Conservation (phyloP, 2,797 vertebrate species). For the Fistularia tabacaria region DNA sequence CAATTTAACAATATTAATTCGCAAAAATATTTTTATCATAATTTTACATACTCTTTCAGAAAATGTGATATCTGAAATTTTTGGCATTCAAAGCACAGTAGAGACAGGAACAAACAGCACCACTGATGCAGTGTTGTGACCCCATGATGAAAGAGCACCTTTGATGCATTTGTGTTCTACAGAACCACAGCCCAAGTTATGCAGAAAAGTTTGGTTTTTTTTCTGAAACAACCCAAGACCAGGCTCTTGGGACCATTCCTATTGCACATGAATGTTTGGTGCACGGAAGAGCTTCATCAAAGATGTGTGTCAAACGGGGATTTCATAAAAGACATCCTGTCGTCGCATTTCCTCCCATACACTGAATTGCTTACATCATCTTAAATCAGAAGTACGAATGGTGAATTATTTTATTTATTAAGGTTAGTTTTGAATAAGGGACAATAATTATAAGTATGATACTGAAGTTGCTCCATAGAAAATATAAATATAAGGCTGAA, state of each 20-base stretch:
- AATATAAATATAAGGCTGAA: no score
- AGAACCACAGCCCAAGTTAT: constrained; percentile 40
- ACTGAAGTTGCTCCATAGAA: no score
- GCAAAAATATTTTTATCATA: no score
- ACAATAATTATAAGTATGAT: no score
- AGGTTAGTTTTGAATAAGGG: no score
- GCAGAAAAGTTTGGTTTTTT: constrained; percentile 35
- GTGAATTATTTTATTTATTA: neutral
- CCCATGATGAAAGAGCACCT: constrained; percentile 54
- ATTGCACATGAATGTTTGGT: constrained; percentile 32
- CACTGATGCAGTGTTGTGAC: constrained; percentile 30
- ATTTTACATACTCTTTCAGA: no score
- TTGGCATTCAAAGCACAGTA: no score
- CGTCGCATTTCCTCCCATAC: constrained; percentile 57
- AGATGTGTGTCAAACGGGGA: constrained; percentile 33
- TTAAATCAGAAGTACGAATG: constrained; percentile 10
- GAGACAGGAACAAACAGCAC: constrained; percentile 24
- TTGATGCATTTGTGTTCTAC: constrained; percentile 68
- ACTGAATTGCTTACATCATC: constrained; percentile 25
- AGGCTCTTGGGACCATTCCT: constrained; percentile 42
- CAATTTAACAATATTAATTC: no score
- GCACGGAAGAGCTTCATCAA: constrained; percentile 52
- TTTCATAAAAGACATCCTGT: constrained; percentile 31
- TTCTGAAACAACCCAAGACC: constrained; percentile 38
- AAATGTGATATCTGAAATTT: no score